Conservation (phyloP, 1,140 invertebrate species). For the Phortica variegata region DNA sequence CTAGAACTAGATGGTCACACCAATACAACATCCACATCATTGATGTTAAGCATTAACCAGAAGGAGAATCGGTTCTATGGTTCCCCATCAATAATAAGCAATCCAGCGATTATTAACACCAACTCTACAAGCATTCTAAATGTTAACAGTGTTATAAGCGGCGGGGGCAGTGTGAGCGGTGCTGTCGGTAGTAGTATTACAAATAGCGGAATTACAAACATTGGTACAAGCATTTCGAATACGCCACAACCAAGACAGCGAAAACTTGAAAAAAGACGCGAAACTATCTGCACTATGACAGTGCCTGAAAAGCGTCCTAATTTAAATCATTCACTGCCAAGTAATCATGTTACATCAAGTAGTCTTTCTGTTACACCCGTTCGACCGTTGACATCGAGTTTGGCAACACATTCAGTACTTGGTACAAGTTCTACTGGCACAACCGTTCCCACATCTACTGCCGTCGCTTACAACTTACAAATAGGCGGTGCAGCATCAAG, state of each 20-base stretch:
- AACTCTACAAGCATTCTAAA: constrained; percentile 10
- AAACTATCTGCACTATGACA: constrained; percentile 58
- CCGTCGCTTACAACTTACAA: constrained; percentile 58
- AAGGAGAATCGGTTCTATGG: constrained; percentile 62
- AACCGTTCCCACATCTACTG: constrained; percentile 19
- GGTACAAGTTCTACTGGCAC: constrained; percentile 12
- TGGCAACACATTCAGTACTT: constrained; percentile 11
- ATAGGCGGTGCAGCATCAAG: constrained; percentile 65
- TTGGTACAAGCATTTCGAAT: background rate
- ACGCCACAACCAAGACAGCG: constrained; percentile 15
- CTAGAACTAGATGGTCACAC: constrained; percentile 71
- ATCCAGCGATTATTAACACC: constrained; percentile 12
- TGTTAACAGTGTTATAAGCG: background rate
- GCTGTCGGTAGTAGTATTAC: background rate
- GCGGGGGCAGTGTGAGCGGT: background rate
- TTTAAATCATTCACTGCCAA: constrained; percentile 33
- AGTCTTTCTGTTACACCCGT: too few species aligned
- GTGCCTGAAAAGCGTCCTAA: constrained; percentile 58
- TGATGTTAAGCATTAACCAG: constrained; percentile 48
- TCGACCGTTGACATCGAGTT: too few species aligned
- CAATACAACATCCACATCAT: constrained; percentile 40
- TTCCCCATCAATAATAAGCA: constrained; percentile 21
- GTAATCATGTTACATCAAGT: constrained; percentile 16
- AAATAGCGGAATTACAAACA: too few species aligned
- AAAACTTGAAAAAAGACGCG: constrained; percentile 61